A percentile compares a stretch with the other conserved stretches of the same genome.
These are phyloP conservation scores for Drepana falcataria DNA, from an alignment of 2,888 invertebrate genomes.

Conservation along the genomic window DNA sequence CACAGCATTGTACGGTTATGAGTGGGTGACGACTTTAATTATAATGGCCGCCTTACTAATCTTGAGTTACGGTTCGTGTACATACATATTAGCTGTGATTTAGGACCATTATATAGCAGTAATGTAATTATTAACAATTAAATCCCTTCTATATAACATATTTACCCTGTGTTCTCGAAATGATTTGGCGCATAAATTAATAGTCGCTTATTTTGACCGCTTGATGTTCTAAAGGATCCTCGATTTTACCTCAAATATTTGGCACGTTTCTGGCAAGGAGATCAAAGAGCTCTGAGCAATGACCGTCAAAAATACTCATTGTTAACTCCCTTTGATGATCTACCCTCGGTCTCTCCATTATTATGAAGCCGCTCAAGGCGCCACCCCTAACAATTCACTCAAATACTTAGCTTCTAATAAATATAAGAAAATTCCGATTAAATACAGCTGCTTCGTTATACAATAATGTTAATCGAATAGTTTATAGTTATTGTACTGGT, in stretches of 20 bases:
- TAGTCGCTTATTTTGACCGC: background rate
- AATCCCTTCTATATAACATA: background rate
- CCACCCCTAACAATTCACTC: slow-evolving; percentile 31
- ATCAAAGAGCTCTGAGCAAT: slow-evolving; percentile 53
- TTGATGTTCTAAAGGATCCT: slow-evolving; percentile 15
- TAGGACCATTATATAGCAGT: too few species aligned
- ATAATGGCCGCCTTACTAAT: too few species aligned
- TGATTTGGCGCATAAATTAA: background rate
- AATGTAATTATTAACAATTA: too few species aligned
- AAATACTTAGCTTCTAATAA: slow-evolving; percentile 18
- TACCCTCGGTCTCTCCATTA: slow-evolving; percentile 36
- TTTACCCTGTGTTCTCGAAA: too few species aligned
- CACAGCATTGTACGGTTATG: slow-evolving; percentile 26
- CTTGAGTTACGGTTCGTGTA: too few species aligned
- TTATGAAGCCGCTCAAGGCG: slow-evolving; percentile 35
- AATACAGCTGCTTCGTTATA: slow-evolving; percentile 1
- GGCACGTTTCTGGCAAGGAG: slow-evolving; percentile 36
- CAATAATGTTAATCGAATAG: slow-evolving; percentile 11
- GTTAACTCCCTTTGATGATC: slow-evolving; percentile 55
- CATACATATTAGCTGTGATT: too few species aligned
- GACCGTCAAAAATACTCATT: slow-evolving; percentile 53
- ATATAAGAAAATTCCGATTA: slow-evolving; percentile 20
- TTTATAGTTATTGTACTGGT: slow-evolving; percentile 12
- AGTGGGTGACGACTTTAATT: slow-evolving; percentile 7
- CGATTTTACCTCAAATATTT: slow-evolving; percentile 45